A percentile compares a stretch with the other conserved stretches of the same genome.
Evolutionary conservation across 2,797 vertebrate genomes (phyloP).

Genomic region (Orestias chungarensis): DNA sequence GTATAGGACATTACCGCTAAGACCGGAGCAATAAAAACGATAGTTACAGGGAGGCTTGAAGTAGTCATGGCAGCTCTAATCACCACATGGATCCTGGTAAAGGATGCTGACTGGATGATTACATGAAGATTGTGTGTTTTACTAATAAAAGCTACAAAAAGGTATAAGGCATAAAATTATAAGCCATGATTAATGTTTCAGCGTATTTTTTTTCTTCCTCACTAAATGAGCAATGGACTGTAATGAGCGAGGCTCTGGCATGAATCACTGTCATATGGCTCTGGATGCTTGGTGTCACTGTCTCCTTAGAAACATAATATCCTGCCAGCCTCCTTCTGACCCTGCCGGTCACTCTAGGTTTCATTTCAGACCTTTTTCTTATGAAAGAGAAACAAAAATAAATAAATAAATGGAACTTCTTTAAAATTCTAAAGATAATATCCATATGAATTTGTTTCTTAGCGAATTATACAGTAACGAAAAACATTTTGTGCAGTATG

Average conservation of each 20-base stretch:
- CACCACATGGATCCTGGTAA: not conserved
- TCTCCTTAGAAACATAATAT: not conserved
- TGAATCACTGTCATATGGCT: slow-evolving; percentile 18
- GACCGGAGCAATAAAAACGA: not conserved
- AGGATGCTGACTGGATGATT: slow-evolving; percentile 8
- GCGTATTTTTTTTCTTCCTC: slow-evolving; percentile 15
- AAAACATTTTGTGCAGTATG: not conserved
- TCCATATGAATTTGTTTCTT: not conserved
- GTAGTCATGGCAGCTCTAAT: slow-evolving; percentile 6
- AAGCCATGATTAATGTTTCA: slow-evolving; percentile 20
- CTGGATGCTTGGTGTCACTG: not conserved
- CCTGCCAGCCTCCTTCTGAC: not conserved
- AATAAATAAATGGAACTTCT: not conserved
- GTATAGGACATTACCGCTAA: not conserved
- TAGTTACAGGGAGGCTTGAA: not conserved
- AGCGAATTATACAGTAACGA: not conserved
- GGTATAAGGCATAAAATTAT: slow-evolving; percentile 14
- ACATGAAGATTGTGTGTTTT: slow-evolving; percentile 6
- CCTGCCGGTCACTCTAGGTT: not conserved
- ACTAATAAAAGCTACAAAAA: slow-evolving; percentile 13
- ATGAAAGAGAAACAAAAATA: not conserved
- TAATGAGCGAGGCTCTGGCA: slow-evolving; percentile 8
- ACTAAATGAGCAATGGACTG: slow-evolving; percentile 11
- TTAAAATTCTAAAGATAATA: not conserved
- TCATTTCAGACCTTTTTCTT: not conserved